Conservation (phyloP, 2,113 vertebrate species). For the Notechis scutatus region DNA sequence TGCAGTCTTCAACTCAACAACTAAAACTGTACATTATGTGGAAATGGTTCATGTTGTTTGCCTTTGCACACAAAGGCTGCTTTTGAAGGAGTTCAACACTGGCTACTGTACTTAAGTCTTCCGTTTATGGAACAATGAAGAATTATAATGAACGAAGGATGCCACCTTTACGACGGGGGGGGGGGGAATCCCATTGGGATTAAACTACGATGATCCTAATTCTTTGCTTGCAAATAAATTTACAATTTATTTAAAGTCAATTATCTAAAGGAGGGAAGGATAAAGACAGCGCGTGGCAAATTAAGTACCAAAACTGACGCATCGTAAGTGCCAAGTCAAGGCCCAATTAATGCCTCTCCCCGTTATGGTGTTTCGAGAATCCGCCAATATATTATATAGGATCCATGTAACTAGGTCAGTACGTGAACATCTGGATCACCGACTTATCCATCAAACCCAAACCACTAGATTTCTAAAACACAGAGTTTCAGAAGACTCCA, state of each 20-base stretch:
- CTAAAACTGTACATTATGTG: slow-evolving; percentile 15
- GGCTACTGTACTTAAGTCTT: slow-evolving; percentile 59
- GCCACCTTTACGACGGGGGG: slow-evolving; percentile 39
- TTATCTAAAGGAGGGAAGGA: background rate
- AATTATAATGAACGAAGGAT: slow-evolving; percentile 57
- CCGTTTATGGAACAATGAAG: slow-evolving; percentile 55
- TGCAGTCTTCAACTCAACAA: slow-evolving; percentile 37
- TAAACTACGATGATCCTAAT: slow-evolving; percentile 7
- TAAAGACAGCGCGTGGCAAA: slow-evolving; percentile 15
- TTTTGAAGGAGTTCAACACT: slow-evolving; percentile 48
- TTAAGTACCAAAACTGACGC: slow-evolving; percentile 33
- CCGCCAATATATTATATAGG: background rate
- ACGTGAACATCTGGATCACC: background rate
- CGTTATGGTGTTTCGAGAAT: background rate
- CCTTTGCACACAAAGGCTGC: slow-evolving; percentile 33
- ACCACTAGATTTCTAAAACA: no score
- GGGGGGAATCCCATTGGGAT: slow-evolving; percentile 6
- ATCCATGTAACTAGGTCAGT: background rate
- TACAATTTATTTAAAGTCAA: slow-evolving; percentile 30
- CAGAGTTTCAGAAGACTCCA: slow-evolving; percentile 18
- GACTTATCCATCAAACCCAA: background rate
- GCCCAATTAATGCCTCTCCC: background rate
- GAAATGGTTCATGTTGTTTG: slow-evolving; percentile 25
- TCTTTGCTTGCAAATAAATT: slow-evolving; percentile 43
- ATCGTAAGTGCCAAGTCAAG: background rate